Base-by-base conservation (phyloP, 2,888 invertebrate species). In the Polydrusus cervinus region DNA sequence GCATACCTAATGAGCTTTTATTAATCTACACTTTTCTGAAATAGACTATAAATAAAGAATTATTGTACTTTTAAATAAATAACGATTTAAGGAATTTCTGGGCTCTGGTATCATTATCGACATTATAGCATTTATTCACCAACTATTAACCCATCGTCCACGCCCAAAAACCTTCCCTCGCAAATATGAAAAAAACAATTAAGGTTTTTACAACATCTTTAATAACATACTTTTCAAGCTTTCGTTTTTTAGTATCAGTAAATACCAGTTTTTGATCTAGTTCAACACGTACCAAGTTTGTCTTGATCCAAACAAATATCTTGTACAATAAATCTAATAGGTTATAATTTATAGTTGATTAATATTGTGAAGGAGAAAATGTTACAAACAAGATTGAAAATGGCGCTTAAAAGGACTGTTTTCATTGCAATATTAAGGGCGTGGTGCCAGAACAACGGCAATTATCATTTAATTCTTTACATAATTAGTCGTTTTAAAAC, bases 201-300 rank as follows among this genome's bases (percentile, higher is more conserved):
- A 53, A 10, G 10, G 53, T 53, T 53, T 53, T 53, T 25, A 53
- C 53, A 53, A 53, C 53, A 53, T 25, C 18, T 53, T 13, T 53
- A 53, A 53, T 53, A 53, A 53, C 53, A 53, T n/a, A 30, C 13
- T 30, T n/a, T 53, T 53, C 11, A 30, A 53, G 53, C 53, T 53
- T 53, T 53, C 53, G 53, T 53, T 53, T 64, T 64, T 53, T 66
- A 51, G 34, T 49, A 66, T 64, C 64, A 49, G 47, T 14, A 34
- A 66, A 66, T 66, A 66, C 66, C 14, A 66, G 66, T 66, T 66
- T 66, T 40, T 11, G 40, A 66, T 66, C 66, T 66, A 53, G 66
- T 38, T 40, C 66, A 66, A 53, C 66, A 20, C 43, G 53, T 53
- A 25, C 53, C 53, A 30, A 25, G 53, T 53, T 53, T 53, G 53